A percentile compares a stretch with the other conserved stretches of the same genome.
These are phyloP conservation scores for Betta splendens DNA, from an alignment of 2,797 vertebrate species.

Conservation along the genomic window DNA sequence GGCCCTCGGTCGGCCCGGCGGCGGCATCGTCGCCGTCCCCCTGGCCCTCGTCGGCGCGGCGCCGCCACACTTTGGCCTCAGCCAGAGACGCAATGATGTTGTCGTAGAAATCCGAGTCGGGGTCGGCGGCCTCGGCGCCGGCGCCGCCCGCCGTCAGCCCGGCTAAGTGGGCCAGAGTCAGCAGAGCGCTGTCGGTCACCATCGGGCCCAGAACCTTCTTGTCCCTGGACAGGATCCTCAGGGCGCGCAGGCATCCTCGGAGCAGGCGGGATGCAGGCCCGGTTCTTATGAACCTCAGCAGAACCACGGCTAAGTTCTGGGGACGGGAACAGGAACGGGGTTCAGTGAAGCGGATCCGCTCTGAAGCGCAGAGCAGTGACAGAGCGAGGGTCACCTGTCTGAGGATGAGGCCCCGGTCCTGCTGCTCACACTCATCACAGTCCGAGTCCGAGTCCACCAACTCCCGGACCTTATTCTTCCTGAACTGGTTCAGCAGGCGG, in stretches of 20 bases:
- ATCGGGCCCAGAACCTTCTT: slow-evolving; percentile 79
- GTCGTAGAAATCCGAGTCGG: slow-evolving; percentile 68
- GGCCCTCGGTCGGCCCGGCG: slow-evolving; percentile 20
- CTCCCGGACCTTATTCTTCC: slow-evolving; percentile 79
- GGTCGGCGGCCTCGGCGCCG: slow-evolving; percentile 37
- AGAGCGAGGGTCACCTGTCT: slow-evolving; percentile 74
- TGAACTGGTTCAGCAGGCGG: slow-evolving; percentile 70
- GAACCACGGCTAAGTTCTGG: slow-evolving; percentile 77
- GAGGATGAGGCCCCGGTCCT: slow-evolving; percentile 71
- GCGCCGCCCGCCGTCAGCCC: slow-evolving; percentile 58
- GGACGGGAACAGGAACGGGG: not conserved
- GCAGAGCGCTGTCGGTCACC: slow-evolving; percentile 74
- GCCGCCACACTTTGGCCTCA: slow-evolving; percentile 53
- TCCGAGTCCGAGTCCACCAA: slow-evolving; percentile 76
- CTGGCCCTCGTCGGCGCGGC: slow-evolving; percentile 8
- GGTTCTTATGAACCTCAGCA: slow-evolving; percentile 74
- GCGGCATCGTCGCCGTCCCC: slow-evolving; percentile 25
- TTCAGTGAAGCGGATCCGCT: not conserved
- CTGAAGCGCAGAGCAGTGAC: not conserved
- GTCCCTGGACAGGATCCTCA: slow-evolving; percentile 83
- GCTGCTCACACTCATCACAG: slow-evolving; percentile 64
- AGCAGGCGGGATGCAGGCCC: slow-evolving; percentile 67
- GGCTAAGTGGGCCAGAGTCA: slow-evolving; percentile 72
- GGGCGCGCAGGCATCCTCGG: slow-evolving; percentile 70
- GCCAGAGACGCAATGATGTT: slow-evolving; percentile 62